Percentiles rank a stretch among this genome's conserved stretches.
These are phyloP conservation scores for Aegotheles bennettii DNA, from an alignment of 2,113 vertebrate species.

Conservation along the genomic window DNA sequence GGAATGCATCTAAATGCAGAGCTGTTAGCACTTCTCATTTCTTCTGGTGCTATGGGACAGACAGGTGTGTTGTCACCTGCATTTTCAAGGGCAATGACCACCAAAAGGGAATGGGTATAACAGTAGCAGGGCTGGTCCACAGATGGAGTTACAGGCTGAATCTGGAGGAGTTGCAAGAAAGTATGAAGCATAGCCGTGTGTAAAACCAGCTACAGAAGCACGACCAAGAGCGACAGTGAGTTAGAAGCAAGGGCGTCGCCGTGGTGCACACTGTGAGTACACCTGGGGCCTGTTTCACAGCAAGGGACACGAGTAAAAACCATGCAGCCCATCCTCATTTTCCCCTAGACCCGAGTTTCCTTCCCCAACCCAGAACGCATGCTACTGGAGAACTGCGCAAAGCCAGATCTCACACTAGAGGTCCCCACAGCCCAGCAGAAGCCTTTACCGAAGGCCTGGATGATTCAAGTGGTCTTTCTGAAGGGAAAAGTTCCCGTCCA, in stretches of 20 bases:
- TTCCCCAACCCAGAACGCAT: neutral
- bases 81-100: neutral
- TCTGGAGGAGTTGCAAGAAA: neutral
- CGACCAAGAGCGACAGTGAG: neutral
- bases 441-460: neutral
- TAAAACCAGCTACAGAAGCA: neutral
- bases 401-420: slow-evolving; percentile 54
- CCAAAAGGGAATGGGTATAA: neutral
- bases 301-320: rapidly evolving
- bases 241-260: neutral
- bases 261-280: neutral
- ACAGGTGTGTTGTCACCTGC: rapidly evolving
- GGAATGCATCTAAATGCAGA: neutral
- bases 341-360: neutral
- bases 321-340: neutral
- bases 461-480: neutral
- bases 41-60: neutral
- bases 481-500: neutral
- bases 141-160: neutral
- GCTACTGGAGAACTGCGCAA: neutral
- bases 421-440: slow-evolving; percentile 58
- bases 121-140: neutral
- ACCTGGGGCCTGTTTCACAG: neutral
- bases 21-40: neutral
- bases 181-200: neutral